A percentile compares a stretch with the other conserved stretches of the same genome.
Conservation (phyloP, 2,888 invertebrate genomes). For the Hydropsyche betteni region DNA sequence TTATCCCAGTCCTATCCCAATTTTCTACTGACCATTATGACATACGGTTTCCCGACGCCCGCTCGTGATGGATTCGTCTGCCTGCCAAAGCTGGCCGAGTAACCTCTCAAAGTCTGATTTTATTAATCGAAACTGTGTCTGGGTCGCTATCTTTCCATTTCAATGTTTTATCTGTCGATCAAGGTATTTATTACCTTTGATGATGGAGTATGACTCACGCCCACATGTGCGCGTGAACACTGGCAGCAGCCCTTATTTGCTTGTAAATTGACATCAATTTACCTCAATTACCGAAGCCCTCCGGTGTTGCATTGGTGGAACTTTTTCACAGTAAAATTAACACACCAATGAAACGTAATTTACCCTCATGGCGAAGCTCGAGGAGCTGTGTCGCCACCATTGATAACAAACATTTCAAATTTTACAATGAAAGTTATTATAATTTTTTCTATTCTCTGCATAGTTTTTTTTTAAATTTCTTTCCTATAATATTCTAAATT, state of each 20-base stretch:
- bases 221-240: constrained; percentile 39
- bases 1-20: constrained; percentile 28
- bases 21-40: constrained; percentile 38
- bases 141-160: not conserved
- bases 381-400: constrained; percentile 19
- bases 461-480: too few species aligned
- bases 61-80: constrained; percentile 28
- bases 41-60: constrained; percentile 29
- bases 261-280: constrained; percentile 50
- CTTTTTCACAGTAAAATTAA: constrained; percentile 49
- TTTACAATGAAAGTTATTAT: too few species aligned
- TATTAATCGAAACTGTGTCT: not conserved
- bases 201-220: constrained; percentile 43
- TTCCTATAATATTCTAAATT: too few species aligned
- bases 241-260: constrained; percentile 48
- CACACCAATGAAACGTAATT: constrained; percentile 47
- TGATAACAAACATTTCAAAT: constrained; percentile 4
- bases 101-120: constrained; percentile 13
- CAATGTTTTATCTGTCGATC: constrained; percentile 3
- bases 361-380: constrained; percentile 37
- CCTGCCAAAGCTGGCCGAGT: not conserved
- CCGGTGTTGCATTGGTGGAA: constrained; percentile 49
- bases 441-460: too few species aligned
- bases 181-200: constrained; percentile 30
- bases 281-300: constrained; percentile 51